Base-by-base conservation (phyloP, 2,888 invertebrate species). In the Lagria hirta region DNA sequence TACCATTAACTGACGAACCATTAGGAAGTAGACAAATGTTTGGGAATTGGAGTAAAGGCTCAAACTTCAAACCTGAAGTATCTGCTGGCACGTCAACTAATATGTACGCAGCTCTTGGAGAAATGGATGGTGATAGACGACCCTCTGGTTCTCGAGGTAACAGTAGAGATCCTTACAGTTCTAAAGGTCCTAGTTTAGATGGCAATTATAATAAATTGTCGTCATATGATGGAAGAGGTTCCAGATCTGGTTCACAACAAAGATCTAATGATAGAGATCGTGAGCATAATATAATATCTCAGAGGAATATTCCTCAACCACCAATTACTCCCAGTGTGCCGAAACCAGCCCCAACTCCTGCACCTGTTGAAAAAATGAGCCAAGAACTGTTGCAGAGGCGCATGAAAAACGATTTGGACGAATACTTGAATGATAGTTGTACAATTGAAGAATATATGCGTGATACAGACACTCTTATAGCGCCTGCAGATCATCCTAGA, bases 181-280 rank as follows among this genome's bases (percentile, higher is more conserved):
- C 72, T 5, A 72, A 72, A 54, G 70, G 72, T 12, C 60, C 68
- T 3, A 72, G 72, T 51, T 49, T 72, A 54, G 72, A 73, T 45
- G 55, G 69, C 21, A 58, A 51, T 30, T 46, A 29, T 21, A 56
- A 55, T 26, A 57, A 58, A 24, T 59, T 58, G 20, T 42, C 42
- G 7, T 61, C 46, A 4, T 60, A 55, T 35, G 77, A 75, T 53
- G 73, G 73, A 34, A 70, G 77, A 27, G 71, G 73, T 51, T 75
- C 54, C 4, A 72, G 80, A 48, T 78, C 80, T 21, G 77, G 80
- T 36, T 81, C 80, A 27, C 78, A 80, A 46, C 79, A 80, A 46
- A 67, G 77, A 5, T 73, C 74, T 3, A 65, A 73, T 16, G 75
- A 74, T 51, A 74, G 49, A 24, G 56, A 51, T 21, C 45, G 40